Conservation (phyloP, 2,888 invertebrate species). For the Dorcus parallelipipedus region DNA sequence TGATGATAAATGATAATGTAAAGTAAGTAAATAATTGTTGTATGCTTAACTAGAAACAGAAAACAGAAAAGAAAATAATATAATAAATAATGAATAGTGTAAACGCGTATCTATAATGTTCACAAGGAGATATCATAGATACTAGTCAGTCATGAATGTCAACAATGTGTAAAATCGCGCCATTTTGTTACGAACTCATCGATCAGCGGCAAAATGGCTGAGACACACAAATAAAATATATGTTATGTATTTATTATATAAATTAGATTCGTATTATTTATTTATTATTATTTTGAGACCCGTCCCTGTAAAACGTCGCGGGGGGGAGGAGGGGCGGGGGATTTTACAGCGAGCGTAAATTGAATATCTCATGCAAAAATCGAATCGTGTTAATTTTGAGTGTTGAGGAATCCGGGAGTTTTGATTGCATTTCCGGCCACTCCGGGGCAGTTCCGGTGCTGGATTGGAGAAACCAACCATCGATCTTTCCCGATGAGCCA, state of each 20-base stretch:
- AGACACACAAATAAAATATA: constrained; percentile 39
- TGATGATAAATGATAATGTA: constrained; percentile 1
- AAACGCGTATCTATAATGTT: constrained; percentile 16
- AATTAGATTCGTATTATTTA: constrained; percentile 38
- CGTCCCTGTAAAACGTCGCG: neutral
- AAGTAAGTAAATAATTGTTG: constrained; percentile 13
- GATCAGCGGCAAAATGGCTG: constrained; percentile 27
- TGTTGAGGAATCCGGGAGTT: constrained; percentile 16
- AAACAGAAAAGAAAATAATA: neutral
- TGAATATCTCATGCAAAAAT: neutral
- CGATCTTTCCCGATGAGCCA: constrained; percentile 25
- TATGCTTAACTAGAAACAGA: constrained; percentile 15
- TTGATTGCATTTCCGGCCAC: constrained; percentile 26
- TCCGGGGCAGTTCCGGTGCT: constrained; percentile 24
- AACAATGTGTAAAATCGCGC: constrained; percentile 30
- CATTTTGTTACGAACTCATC: constrained; percentile 29
- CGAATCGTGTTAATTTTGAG: constrained; percentile 12
- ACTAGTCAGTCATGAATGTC: constrained; percentile 38
- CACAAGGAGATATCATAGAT: constrained; percentile 36
- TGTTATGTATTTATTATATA: constrained; percentile 50
- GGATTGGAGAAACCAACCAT: constrained; percentile 24
- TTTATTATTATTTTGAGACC: neutral
- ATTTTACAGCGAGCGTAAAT: neutral
- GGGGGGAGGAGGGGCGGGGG: neutral
- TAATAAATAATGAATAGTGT: neutral